phyloP scores from a whole-genome alignment of 2,797 vertebrate genomes.

The Tapirus indicus region DNA sequence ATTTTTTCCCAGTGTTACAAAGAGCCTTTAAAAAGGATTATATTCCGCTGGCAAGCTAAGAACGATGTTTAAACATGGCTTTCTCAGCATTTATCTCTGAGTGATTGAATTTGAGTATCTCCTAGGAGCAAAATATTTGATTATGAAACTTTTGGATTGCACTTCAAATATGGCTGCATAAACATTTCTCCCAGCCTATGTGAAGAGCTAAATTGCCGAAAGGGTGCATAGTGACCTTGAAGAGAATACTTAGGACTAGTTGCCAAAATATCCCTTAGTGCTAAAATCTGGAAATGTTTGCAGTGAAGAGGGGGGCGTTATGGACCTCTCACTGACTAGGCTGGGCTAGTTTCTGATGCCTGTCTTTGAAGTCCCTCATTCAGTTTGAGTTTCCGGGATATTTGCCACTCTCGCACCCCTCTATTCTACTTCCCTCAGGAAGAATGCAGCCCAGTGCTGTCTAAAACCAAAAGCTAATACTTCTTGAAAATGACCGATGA shows the following conservation, averaged over 20 bases:
- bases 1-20: constrained; percentile 79
- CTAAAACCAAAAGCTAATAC: constrained; percentile 17
- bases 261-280: background rate
- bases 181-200: constrained; percentile 50
- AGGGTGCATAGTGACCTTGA: background rate
- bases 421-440: background rate
- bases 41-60: constrained; percentile 80
- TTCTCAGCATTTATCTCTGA: constrained; percentile 81
- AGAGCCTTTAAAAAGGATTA: constrained; percentile 85
- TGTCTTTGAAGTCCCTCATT: background rate
- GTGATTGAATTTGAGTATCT: constrained; percentile 85
- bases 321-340: too few relatives aligned
- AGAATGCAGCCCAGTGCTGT: background rate
- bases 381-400: background rate
- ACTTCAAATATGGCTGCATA: constrained; percentile 74
- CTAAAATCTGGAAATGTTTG: background rate
- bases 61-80: constrained; percentile 88
- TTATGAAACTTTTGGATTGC: constrained; percentile 82
- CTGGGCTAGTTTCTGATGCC: background rate
- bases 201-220: constrained; percentile 47
- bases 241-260: background rate
- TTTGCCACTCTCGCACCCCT: fast-evolving
- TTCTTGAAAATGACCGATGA: constrained; percentile 53
- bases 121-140: constrained; percentile 84
- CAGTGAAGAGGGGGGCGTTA: background rate